Base-by-base conservation (phyloP, 2,888 invertebrate species). In the Leistus spinibarbis region DNA sequence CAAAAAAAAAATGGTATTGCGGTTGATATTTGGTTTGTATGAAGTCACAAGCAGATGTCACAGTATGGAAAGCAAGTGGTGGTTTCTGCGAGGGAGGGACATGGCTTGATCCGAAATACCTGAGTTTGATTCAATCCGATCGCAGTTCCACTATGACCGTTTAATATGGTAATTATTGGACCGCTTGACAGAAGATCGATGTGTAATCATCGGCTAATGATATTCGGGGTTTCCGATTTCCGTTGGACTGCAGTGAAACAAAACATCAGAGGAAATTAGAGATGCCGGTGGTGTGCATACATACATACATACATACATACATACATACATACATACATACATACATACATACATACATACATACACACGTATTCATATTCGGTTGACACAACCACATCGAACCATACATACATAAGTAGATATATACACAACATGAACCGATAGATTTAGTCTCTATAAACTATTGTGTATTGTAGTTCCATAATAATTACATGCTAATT, bases 101-200 rank as follows among this genome's bases (percentile, higher is more conserved):
- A 13, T 13, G 13, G 65, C 67, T 73, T 67, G 73, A 73, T 40
- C 7, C 40, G 40, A 40, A 10, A 10, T 40, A 2, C 40, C 40
- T 13, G 13, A 67, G 67, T 73, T 73, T 65, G 73, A 73, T 73
- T 73, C 73, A 65, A 23, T 19, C 60, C 72, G 17, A 23, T 57
- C 66, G 27, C 22, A n/a, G 22, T 20, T 27, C 54, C 54, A 64
- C 16, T 62, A 53, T 19, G 53, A 64, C 69, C 69, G 75, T 75
- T 75, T 69, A 75, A 75, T 75, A 75, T 68, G 69, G 69, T 75
- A 68, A 75, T 75, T 75, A 75, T 62, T 69, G 64, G 63, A 56
- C 75, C 68, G 75, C 69, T 69, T 75, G 75, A 75, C 75, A 75
- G 75, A 75, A 75, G 75, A 75, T 75, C 75, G 75, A 75, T 75